phyloP scores from a whole-genome alignment of 2,888 invertebrate genomes.

The Dendrolimus houi region DNA sequence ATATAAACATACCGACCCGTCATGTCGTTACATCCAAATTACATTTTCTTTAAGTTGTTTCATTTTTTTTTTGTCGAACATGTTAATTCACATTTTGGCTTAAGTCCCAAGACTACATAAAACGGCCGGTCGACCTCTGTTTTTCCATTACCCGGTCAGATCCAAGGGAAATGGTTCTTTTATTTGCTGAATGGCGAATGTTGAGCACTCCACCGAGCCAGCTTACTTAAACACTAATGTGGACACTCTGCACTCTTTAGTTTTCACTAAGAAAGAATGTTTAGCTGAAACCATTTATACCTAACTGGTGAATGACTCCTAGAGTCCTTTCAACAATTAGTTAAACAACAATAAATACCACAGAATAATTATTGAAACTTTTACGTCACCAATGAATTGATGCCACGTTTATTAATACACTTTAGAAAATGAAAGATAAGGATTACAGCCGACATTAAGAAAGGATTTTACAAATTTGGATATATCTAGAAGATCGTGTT shows the following conservation, averaged over 20 bases:
- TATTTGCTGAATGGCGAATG: slow-evolving; percentile 70
- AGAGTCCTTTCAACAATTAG: not conserved
- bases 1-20: no score
- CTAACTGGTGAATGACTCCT: not conserved
- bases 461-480: no score
- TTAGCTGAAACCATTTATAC: not conserved
- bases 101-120: slow-evolving; percentile 22
- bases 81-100: not conserved
- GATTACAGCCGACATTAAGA: no score
- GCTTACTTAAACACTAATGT: slow-evolving; percentile 62
- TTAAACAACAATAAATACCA: no score
- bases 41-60: no score
- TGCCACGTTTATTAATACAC: no score
- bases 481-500: no score
- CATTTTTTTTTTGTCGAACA: no score
- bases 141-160: slow-evolving; percentile 67
- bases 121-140: slow-evolving; percentile 37
- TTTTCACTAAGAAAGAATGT: not conserved
- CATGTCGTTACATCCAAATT: no score
- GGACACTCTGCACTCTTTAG: slow-evolving; percentile 39
- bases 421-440: no score
- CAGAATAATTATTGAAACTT: no score
- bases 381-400: no score
- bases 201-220: slow-evolving; percentile 54
- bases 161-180: slow-evolving; percentile 58